Evolutionary conservation across 2,888 invertebrate species (phyloP).

Genomic region (Drosophila birchii): DNA sequence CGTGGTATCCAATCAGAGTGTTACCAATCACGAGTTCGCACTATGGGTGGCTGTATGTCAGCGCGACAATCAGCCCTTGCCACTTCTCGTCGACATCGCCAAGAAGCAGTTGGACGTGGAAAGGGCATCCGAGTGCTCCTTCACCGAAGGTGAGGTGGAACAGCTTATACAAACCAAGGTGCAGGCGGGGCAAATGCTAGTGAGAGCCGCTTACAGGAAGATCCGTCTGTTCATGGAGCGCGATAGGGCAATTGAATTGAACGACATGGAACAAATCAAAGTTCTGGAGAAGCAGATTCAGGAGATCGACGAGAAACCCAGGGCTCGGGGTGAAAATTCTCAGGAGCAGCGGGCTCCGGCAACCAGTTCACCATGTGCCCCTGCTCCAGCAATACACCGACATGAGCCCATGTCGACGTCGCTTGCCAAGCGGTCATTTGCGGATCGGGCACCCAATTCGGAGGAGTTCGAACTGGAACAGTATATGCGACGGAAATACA

Average conservation of each 20-base stretch:
- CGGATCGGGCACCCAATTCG: conserved; percentile 4
- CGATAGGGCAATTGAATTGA: conserved; percentile 39
- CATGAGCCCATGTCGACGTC: not conserved
- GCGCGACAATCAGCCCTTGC: conserved; percentile 6
- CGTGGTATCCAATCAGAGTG: conserved; percentile 45
- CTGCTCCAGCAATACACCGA: not conserved
- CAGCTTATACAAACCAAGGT: conserved; percentile 36
- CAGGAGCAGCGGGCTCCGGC: not conserved
- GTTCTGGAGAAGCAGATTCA: conserved; percentile 43
- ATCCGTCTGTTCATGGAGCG: conserved; percentile 47
- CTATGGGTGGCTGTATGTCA: conserved; percentile 26
- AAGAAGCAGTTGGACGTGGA: conserved; percentile 41
- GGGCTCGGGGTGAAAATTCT: not conserved
- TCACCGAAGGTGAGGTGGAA: conserved; percentile 52
- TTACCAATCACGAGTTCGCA: conserved; percentile 28
- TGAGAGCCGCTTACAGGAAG: conserved; percentile 44
- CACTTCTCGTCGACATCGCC: conserved; percentile 27
- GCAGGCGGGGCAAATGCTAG: conserved; percentile 3
- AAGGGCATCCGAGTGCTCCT: conserved; percentile 19
- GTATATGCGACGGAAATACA: conserved; percentile 39
- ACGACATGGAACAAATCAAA: conserved; percentile 32
- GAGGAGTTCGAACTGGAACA: conserved; percentile 32
- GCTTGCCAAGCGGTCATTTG: not conserved
- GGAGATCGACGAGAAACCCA: conserved; percentile 34
- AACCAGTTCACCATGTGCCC: no score